Evolutionary conservation across 2,113 vertebrate genomes (phyloP).

Genomic region (Geococcyx californianus): DNA sequence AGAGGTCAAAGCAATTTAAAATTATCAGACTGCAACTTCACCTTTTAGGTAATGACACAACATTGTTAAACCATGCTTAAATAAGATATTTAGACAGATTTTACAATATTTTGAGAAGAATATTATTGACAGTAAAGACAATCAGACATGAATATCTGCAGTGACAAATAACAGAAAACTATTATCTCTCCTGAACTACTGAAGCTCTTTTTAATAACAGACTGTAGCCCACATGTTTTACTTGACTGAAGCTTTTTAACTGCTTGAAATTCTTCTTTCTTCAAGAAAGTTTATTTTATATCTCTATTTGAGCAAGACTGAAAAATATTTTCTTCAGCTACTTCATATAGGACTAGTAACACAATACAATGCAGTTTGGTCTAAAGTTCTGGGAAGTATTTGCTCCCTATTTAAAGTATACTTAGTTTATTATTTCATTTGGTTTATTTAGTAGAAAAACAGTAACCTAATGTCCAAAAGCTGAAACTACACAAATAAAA

Average conservation of each 20-base stretch:
- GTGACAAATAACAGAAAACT: background rate
- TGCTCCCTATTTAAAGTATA: background rate
- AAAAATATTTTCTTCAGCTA: background rate
- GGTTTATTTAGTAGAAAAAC: background rate
- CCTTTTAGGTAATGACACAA: background rate
- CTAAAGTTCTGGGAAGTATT: background rate
- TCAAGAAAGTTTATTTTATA: background rate
- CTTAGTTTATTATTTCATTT: background rate
- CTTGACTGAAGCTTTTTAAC: background rate
- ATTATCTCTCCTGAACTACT: background rate
- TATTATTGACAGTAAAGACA: background rate
- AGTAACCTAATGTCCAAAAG: background rate
- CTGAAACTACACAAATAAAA: background rate
- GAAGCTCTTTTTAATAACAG: background rate
- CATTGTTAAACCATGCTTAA: background rate
- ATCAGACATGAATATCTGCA: background rate
- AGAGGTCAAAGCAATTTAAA: background rate
- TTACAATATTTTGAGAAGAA: constrained; percentile 29
- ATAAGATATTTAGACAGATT: constrained; percentile 11
- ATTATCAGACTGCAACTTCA: background rate
- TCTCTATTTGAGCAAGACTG: background rate
- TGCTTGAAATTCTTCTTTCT: background rate
- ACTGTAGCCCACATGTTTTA: background rate
- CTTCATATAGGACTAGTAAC: background rate
- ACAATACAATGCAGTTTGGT: background rate